Conservation (phyloP, 2,797 vertebrate species). For the Hylomyscus alleni region DNA sequence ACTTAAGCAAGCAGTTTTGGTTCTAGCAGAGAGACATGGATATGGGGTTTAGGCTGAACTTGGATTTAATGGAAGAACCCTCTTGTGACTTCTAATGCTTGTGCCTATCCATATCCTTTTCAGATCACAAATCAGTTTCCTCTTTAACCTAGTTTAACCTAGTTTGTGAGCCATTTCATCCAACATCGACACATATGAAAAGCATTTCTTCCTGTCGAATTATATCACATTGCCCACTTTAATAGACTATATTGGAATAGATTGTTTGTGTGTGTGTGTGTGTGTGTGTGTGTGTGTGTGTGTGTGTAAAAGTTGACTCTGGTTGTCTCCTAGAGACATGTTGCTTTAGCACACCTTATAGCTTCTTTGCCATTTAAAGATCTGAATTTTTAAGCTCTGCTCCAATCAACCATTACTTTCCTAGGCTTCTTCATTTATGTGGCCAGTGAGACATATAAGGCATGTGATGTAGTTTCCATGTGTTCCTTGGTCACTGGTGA, state of each 20-base stretch:
- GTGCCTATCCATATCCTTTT: neutral
- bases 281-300: neutral
- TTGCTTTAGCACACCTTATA: neutral
- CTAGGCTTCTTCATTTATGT: constrained; percentile 1
- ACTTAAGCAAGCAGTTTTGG: neutral
- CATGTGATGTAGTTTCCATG: neutral
- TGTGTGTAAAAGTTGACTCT: constrained; percentile 5
- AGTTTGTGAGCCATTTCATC: neutral
- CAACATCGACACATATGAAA: neutral
- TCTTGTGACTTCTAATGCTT: neutral
- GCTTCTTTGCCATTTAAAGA: neutral
- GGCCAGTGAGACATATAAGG: neutral
- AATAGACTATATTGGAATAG: neutral
- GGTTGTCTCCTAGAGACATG: neutral
- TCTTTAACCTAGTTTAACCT: neutral
- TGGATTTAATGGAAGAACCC: neutral
- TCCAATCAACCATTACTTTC: constrained; percentile 45
- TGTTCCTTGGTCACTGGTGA: neutral
- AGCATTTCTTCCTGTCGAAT: neutral
- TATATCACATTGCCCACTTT: constrained; percentile 11
- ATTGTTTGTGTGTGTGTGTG: neutral
- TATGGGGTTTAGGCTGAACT: neutral
- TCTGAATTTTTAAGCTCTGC: neutral
- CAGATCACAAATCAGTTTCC: neutral
- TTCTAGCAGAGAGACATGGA: neutral